Evolutionary conservation across 2,797 vertebrate species (phyloP).

Genomic region (Odontamblyopus lacepedii): DNA sequence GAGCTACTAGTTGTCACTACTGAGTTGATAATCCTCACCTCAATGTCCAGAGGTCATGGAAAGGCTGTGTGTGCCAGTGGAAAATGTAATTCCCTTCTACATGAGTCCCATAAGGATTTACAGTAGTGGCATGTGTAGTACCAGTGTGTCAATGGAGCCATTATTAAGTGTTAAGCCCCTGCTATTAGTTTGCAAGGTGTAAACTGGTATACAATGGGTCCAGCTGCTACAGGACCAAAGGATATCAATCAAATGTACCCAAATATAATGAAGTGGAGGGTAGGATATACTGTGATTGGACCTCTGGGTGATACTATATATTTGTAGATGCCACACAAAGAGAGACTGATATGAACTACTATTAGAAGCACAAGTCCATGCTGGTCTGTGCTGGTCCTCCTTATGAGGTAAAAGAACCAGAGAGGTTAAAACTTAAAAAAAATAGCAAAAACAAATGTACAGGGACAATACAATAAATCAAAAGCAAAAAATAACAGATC

Average conservation of each 20-base stretch:
- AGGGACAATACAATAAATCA: not conserved
- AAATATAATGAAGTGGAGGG: conserved; percentile 23
- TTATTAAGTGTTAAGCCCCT: conserved; percentile 52
- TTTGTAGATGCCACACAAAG: not conserved
- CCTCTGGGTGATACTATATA: not conserved
- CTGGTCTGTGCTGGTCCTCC: too few relatives aligned
- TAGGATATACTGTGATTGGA: not conserved
- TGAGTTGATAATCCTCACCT: conserved; percentile 60
- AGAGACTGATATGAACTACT: too few relatives aligned
- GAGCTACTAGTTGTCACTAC: conserved; percentile 54
- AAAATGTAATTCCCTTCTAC: conserved; percentile 65
- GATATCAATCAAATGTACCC: conserved; percentile 14
- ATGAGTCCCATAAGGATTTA: conserved; percentile 48
- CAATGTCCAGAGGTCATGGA: conserved; percentile 48
- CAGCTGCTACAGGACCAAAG: conserved; percentile 18
- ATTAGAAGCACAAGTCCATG: too few relatives aligned
- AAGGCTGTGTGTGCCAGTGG: conserved; percentile 56
- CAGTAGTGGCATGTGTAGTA: conserved; percentile 31
- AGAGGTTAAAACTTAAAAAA: too few relatives aligned
- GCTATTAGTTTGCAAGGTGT: conserved; percentile 33
- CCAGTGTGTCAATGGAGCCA: conserved; percentile 30
- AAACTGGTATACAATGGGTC: conserved; percentile 13
- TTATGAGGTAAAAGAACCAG: too few relatives aligned
- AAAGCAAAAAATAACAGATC: not conserved
- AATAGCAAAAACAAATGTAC: not conserved